Evolutionary conservation across 2,888 invertebrate species (phyloP).

Genomic region (Anthrax anthrax): DNA sequence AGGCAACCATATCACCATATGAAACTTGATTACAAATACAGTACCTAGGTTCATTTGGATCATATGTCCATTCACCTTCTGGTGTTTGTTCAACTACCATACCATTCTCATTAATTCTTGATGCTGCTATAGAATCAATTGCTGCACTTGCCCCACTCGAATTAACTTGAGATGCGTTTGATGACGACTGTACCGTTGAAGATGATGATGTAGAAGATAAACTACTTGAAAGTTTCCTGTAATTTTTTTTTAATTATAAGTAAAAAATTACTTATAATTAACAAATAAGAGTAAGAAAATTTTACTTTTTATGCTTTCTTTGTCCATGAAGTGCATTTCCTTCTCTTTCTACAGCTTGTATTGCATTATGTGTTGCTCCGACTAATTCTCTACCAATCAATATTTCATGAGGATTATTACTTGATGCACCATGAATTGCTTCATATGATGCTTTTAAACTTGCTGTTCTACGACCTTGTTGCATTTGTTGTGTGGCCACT

Average conservation of each 20-base stretch:
- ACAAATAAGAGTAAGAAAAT: no score
- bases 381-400: conserved; percentile 56
- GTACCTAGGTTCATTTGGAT: conserved; percentile 92
- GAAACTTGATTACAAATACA: conserved; percentile 95
- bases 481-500: conserved; percentile 92
- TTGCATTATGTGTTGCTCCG: conserved; percentile 55
- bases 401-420: conserved; percentile 46
- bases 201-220: conserved; percentile 18
- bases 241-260: conserved; percentile 3
- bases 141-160: conserved; percentile 17
- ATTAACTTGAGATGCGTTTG: conserved; percentile 15
- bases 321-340: conserved; percentile 41
- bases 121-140: conserved; percentile 12
- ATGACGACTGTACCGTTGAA: conserved; percentile 22
- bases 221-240: conserved; percentile 25
- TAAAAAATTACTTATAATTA: no score
- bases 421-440: conserved; percentile 58
- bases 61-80: conserved; percentile 80
- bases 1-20: conserved; percentile 98
- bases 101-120: conserved; percentile 23
- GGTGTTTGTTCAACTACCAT: conserved; percentile 31
- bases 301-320: conserved; percentile 48
- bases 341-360: conserved; percentile 49
- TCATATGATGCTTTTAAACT: conserved; percentile 92
- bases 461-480: conserved; percentile 83